Evolutionary conservation across 1,140 invertebrate genomes (phyloP).

Genomic region (Halyomorpha halys): DNA sequence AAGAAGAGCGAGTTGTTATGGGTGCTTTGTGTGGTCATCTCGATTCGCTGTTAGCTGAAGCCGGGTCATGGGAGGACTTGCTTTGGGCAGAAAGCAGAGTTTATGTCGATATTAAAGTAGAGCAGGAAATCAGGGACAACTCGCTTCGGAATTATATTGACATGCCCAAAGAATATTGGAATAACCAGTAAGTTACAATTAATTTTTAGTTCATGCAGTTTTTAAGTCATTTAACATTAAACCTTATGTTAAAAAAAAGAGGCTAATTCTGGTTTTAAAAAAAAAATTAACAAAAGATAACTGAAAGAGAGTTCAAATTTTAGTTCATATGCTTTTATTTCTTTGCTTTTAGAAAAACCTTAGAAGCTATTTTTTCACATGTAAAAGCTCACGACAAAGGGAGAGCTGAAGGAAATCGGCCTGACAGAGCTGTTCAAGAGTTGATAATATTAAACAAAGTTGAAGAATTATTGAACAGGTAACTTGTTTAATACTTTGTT

Average conservation of each 20-base stretch:
- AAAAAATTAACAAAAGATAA: too few relatives aligned
- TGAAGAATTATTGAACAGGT: constrained; percentile 45
- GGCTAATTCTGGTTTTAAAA: too few relatives aligned
- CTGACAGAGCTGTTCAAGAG: constrained; percentile 62
- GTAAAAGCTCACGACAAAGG: constrained; percentile 46
- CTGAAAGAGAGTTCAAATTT: too few relatives aligned
- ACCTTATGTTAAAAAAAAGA: too few relatives aligned
- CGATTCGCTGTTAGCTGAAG: constrained; percentile 56
- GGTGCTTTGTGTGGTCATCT: constrained; percentile 77
- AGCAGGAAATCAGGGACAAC: constrained; percentile 55
- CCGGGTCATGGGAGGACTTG: constrained; percentile 73
- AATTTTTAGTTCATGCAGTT: background rate
- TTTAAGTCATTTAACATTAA: too few relatives aligned
- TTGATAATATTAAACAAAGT: constrained; percentile 64
- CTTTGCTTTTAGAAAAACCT: constrained; percentile 43
- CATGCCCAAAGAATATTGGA: constrained; percentile 69
- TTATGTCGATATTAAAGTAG: constrained; percentile 74
- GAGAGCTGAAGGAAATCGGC: constrained; percentile 42
- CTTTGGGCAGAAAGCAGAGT: constrained; percentile 80
- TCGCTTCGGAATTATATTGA: constrained; percentile 42
- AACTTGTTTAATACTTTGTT: background rate
- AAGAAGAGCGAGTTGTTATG: constrained; percentile 50
- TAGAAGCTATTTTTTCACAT: constrained; percentile 61
- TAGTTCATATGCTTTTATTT: too few relatives aligned
- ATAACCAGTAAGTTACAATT: constrained; percentile 45